A percentile compares a stretch with the other conserved stretches of the same genome.
These are phyloP conservation scores for Megalurothrips usitatus DNA, from an alignment of 2,888 invertebrate genomes.

Conservation along the genomic window DNA sequence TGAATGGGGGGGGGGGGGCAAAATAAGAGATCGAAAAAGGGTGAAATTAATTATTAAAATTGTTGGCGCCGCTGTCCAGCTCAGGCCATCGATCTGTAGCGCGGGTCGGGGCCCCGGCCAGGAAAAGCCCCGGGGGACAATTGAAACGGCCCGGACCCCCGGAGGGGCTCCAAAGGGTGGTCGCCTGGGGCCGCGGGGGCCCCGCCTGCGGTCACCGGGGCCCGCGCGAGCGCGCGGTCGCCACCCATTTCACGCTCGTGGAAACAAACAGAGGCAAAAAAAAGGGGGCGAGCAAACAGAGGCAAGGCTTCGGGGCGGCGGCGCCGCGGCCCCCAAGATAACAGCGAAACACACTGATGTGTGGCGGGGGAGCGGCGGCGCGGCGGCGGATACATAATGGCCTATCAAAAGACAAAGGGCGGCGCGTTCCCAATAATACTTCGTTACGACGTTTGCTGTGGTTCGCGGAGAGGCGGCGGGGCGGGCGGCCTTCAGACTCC, in stretches of 20 bases:
- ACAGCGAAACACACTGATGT: neutral
- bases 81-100: too few relatives aligned
- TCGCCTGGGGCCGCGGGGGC: neutral
- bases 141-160: too few relatives aligned
- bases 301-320: too few relatives aligned
- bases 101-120: too few relatives aligned
- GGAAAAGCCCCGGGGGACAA: too few relatives aligned
- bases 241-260: neutral
- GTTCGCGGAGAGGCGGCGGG: neutral
- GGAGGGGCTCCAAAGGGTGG: neutral
- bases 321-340: conserved; percentile 3
- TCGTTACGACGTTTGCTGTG: neutral
- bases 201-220: neutral
- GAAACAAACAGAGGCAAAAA: neutral
- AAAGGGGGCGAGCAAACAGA: too few relatives aligned
- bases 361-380: neutral
- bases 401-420: neutral
- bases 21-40: too few relatives aligned
- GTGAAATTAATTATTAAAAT: too few relatives aligned
- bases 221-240: neutral
- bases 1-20: too few relatives aligned
- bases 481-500: neutral
- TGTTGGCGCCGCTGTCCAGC: too few relatives aligned
- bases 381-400: neutral
- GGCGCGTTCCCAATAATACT: neutral